Conservation (phyloP, 2,797 vertebrate species). For the Siniperca undulata region DNA sequence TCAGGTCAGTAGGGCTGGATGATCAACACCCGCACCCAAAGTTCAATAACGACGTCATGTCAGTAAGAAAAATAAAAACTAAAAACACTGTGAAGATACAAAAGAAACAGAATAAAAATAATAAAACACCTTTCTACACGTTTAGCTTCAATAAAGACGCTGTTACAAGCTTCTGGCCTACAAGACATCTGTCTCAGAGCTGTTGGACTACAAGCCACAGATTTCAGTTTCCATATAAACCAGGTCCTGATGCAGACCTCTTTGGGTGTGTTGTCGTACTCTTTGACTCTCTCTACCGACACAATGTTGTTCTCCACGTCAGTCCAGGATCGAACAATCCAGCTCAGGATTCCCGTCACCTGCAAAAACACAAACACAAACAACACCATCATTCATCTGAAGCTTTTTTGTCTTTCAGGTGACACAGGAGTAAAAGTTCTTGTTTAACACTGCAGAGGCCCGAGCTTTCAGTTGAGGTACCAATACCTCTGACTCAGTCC, state of each 20-base stretch:
- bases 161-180: background rate
- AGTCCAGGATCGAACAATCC: slow-evolving; percentile 88
- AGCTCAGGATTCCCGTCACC: slow-evolving; percentile 86
- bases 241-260: slow-evolving; percentile 78
- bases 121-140: too few species aligned
- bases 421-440: background rate
- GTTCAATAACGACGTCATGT: background rate
- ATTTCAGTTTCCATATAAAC: background rate
- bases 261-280: slow-evolving; percentile 87
- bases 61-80: background rate
- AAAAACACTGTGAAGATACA: background rate
- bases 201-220: background rate
- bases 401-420: background rate
- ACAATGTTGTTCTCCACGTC: slow-evolving; percentile 93
- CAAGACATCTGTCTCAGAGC: background rate
- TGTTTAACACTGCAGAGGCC: background rate
- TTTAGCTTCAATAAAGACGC: background rate
- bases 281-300: slow-evolving; percentile 91
- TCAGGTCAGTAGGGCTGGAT: background rate
- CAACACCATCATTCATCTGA: background rate
- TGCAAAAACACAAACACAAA: slow-evolving; percentile 38
- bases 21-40: background rate
- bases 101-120: background rate
- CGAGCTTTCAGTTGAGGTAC: background rate
- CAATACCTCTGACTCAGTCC: background rate